Conservation (phyloP, 2,888 invertebrate species). For the Oligia fasciuncula region DNA sequence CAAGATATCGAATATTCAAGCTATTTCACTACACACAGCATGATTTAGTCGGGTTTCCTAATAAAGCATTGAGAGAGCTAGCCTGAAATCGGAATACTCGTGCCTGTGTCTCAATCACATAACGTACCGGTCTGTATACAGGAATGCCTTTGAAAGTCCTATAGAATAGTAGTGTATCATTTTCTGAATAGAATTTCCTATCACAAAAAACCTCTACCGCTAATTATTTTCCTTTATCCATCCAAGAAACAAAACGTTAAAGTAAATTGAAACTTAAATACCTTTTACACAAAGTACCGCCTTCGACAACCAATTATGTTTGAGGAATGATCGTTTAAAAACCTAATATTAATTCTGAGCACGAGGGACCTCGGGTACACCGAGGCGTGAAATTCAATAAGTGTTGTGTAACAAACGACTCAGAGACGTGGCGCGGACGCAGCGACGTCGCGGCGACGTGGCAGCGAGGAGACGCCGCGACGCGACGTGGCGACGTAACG, state of each 20-base stretch:
- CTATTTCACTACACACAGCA: slow-evolving; percentile 13
- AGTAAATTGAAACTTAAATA: slow-evolving; percentile 39
- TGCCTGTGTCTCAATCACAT: slow-evolving; percentile 10
- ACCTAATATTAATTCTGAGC: slow-evolving; percentile 75
- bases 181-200: background rate
- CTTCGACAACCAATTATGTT: slow-evolving; percentile 57
- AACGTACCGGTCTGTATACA: background rate
- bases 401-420: slow-evolving; percentile 75
- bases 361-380: slow-evolving; percentile 71
- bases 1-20: background rate
- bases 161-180: background rate
- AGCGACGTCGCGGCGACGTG: slow-evolving; percentile 56
- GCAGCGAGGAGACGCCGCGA: slow-evolving; percentile 49
- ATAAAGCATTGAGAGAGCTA: background rate
- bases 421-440: slow-evolving; percentile 55
- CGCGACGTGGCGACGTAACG: slow-evolving; percentile 29
- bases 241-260: slow-evolving; percentile 19
- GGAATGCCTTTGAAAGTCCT: background rate
- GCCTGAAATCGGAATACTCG: slow-evolving; percentile 9
- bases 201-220: background rate
- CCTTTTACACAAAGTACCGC: slow-evolving; percentile 30
- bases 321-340: slow-evolving; percentile 63
- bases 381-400: slow-evolving; percentile 82
- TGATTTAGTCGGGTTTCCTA: slow-evolving; percentile 3
- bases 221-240: slow-evolving; percentile 30